Evolutionary conservation across 2,797 vertebrate species (phyloP).

Genomic region (Percopsis omiscomaycus): DNA sequence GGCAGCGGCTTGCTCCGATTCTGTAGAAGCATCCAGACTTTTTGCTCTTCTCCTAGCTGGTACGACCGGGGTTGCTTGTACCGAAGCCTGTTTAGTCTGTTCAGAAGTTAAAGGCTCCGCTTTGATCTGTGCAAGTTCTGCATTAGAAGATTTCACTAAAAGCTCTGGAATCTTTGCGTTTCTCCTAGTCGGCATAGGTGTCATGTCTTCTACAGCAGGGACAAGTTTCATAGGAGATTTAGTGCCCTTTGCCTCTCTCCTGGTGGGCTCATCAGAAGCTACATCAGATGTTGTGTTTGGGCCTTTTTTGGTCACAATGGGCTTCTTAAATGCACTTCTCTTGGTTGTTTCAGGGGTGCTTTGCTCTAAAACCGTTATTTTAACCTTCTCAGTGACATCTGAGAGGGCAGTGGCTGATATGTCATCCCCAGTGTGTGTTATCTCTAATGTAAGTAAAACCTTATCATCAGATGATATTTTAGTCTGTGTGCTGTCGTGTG

Average conservation of each 20-base stretch:
- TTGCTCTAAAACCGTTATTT: background rate
- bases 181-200: conserved; percentile 20
- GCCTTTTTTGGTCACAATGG: conserved; percentile 1
- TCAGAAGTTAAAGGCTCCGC: conserved; percentile 9
- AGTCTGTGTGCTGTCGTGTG: conserved; percentile 3
- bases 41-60: background rate
- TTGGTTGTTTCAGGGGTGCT: background rate
- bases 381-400: background rate
- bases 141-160: background rate
- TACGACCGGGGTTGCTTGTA: no score
- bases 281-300: background rate
- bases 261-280: background rate
- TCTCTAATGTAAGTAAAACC: conserved; percentile 6
- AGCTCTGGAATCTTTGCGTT: background rate
- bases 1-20: background rate
- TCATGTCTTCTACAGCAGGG: background rate
- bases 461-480: conserved; percentile 11
- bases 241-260: conserved; percentile 27
- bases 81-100: background rate
- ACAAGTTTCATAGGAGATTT: background rate
- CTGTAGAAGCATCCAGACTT: background rate
- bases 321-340: background rate
- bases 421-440: conserved; percentile 14
- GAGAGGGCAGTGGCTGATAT: background rate
- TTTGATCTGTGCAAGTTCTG: conserved; percentile 9